Evolutionary conservation across 2,113 vertebrate species (phyloP).

Genomic region (Passer domesticus): DNA sequence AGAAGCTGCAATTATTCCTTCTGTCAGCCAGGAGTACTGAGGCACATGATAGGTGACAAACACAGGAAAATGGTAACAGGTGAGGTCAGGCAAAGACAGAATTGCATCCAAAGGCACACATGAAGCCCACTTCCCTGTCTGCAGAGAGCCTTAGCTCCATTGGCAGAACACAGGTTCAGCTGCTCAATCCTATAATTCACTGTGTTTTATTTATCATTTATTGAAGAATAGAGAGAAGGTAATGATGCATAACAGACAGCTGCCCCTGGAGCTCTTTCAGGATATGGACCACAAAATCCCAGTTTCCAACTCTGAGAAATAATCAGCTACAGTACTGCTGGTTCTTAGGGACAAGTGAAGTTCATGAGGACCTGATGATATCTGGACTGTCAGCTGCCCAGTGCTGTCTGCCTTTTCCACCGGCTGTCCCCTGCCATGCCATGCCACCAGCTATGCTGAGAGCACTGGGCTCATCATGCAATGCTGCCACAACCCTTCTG

Average conservation of each 20-base stretch:
- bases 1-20: background rate
- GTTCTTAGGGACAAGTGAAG: background rate
- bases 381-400: background rate
- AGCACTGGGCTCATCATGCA: rapidly evolving
- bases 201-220: background rate
- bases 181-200: background rate
- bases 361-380: background rate
- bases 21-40: background rate
- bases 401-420: background rate
- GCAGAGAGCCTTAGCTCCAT: background rate
- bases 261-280: background rate
- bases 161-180: background rate
- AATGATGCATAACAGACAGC: background rate
- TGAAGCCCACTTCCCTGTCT: background rate
- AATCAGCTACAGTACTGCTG: background rate
- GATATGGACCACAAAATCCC: background rate
- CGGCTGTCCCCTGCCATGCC: background rate
- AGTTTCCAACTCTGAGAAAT: background rate
- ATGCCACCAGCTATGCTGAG: background rate
- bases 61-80: background rate
- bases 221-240: background rate
- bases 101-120: background rate
- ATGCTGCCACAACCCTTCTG: background rate
- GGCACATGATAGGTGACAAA: background rate
- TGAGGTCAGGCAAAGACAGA: background rate